Conservation (phyloP, 1,140 invertebrate genomes). For the Limonius californicus region DNA sequence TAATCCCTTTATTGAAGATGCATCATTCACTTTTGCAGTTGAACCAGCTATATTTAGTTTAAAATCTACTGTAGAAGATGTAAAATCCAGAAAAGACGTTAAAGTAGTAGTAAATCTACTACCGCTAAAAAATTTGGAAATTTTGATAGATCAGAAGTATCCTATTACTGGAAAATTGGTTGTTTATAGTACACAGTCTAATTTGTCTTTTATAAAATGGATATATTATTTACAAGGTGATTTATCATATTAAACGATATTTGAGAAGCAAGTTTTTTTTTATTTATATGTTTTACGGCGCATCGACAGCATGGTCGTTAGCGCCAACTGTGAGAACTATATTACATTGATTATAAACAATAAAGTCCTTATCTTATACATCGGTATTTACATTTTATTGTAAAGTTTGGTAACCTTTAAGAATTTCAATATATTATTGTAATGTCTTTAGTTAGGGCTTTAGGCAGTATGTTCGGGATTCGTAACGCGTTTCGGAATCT, state of each 20-base stretch:
- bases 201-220: constrained; percentile 25
- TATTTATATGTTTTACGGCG: too few species aligned
- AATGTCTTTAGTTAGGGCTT: too few species aligned
- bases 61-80: constrained; percentile 17
- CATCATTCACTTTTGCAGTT: constrained; percentile 23
- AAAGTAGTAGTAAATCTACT: constrained; percentile 20
- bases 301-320: too few species aligned
- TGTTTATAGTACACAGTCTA: constrained; percentile 12
- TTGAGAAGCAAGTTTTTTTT: background rate
- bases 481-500: too few species aligned
- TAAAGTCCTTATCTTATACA: too few species aligned
- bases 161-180: constrained; percentile 30
- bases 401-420: too few species aligned
- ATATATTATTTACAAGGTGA: constrained; percentile 30
- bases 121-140: background rate
- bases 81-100: constrained; percentile 20
- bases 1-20: constrained; percentile 32
- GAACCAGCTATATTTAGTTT: constrained; percentile 29
- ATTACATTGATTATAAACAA: too few species aligned
- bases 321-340: too few species aligned
- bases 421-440: too few species aligned
- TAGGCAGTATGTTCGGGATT: too few species aligned
- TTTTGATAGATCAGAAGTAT: constrained; percentile 10
- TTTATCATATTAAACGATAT: background rate
- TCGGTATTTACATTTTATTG: too few species aligned